These are phyloP conservation scores for Graptemys geographica DNA, from an alignment of 2,797 vertebrate genomes.

Conservation along the genomic window DNA sequence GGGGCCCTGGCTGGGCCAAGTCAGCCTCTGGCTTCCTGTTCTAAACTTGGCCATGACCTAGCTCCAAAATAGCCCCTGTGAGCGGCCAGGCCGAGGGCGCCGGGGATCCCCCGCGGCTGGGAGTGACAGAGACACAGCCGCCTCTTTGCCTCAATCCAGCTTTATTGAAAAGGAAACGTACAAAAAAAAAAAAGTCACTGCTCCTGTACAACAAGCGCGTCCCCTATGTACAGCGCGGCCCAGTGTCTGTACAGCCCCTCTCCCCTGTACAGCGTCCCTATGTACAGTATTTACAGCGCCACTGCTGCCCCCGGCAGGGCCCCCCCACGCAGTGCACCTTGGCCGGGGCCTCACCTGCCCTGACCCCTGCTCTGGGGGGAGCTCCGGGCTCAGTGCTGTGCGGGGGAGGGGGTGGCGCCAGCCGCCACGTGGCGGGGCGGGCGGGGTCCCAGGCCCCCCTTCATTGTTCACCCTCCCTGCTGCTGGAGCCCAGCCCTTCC, in stretches of 20 bases:
- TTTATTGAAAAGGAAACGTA: slow-evolving; percentile 85
- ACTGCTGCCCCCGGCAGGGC: slow-evolving; percentile 40
- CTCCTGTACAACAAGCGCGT: slow-evolving; percentile 79
- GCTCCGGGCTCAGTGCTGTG: background rate
- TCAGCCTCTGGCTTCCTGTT: background rate
- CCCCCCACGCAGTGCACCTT: background rate
- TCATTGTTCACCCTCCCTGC: background rate
- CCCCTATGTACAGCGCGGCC: slow-evolving; percentile 24
- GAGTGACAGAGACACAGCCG: too few species aligned
- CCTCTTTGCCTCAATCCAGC: slow-evolving; percentile 68
- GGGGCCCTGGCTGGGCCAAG: background rate
- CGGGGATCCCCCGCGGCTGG: background rate
- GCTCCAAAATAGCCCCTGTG: background rate
- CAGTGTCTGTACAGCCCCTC: background rate
- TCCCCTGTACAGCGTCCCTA: background rate
- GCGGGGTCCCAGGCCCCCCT: too few species aligned
- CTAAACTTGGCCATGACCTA: background rate
- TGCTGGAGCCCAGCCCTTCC: background rate
- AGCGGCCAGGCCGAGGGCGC: fast-evolving
- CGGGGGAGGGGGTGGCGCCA: background rate
- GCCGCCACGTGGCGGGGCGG: too few species aligned
- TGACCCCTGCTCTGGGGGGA: background rate
- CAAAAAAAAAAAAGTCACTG: slow-evolving; percentile 80
- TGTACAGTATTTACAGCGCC: slow-evolving; percentile 78
- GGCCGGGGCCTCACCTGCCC: background rate